Base-by-base conservation (phyloP, 2,113 vertebrate species). In the Oryzias woworae region DNA sequence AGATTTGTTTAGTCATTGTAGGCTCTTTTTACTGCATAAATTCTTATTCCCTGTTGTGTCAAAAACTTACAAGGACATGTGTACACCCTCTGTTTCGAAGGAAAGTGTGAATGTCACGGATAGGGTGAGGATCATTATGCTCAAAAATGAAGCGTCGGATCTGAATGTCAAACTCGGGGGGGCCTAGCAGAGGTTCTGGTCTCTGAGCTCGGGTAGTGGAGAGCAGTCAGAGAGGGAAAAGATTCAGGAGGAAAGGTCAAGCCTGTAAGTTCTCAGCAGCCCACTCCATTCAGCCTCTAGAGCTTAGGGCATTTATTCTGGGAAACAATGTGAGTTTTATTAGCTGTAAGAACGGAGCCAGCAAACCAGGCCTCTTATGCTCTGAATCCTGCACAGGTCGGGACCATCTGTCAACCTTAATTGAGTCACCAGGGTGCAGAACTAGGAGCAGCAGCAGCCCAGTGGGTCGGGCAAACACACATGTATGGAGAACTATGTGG, bases 371-470 rank as follows among this genome's bases (percentile, higher is more conserved):
- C 63, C 81, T 86, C 90, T 89, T 85, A 90, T 75, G 89, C 90
- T 91, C 88, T 89, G 85, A 88, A 91, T 90, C 86, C 82, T 84
- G 80, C 87, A 80, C 82, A 77, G 85, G 87, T 87, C 78, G 71
- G 85, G 74, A 85, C 90, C 92, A 92, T 93, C 90, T 93, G 92
- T 90, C 87, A 75, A 81, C 56, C 79, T 73, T 92, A 92, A 92
- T 91, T 91, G 92, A 90, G 88, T 91, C 90, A 89, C 91, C 68
- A 62, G 90, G 90, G 89, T 88, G 85, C 84, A 81, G 58, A 73
- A 71, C 85, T 83, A 54, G 71, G 82, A 80, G 85, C 80, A 70
- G 44, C 45, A 13, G 62, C 59, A 65, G 61, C 73, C 83, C 73
- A 84, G 68, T 67, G 74, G 85, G 81, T 77, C 69, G 15, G 52